A percentile compares a stretch with the other conserved stretches of the same genome.
These are phyloP conservation scores for Dioctria linearis DNA, from an alignment of 2,888 invertebrate genomes.

Conservation along the genomic window DNA sequence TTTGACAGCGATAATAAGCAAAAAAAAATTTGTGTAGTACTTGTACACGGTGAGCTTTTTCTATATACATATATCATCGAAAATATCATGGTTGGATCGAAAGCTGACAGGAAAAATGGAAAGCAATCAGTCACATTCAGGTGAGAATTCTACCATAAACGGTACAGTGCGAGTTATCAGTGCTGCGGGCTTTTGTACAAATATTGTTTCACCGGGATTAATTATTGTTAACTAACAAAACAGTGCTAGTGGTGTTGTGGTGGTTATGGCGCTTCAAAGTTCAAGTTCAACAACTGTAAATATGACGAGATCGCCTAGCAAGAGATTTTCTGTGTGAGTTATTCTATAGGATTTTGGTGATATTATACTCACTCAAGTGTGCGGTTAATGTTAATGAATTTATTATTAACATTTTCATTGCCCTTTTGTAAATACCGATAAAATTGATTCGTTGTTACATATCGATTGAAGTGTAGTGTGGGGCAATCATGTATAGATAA, in stretches of 20 bases:
- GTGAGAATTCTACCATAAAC: slow-evolving; percentile 5
- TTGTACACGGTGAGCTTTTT: too few relatives aligned
- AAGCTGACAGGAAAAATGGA: not conserved
- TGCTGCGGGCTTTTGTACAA: not conserved
- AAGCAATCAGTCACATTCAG: slow-evolving; percentile 16
- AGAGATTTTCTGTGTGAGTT: not conserved
- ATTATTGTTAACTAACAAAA: too few relatives aligned
- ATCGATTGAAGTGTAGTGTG: too few relatives aligned
- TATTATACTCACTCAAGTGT: too few relatives aligned
- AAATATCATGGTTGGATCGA: not conserved
- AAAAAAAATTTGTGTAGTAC: not conserved
- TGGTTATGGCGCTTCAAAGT: slow-evolving; percentile 7
- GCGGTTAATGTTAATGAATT: too few relatives aligned
- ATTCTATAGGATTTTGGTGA: not conserved
- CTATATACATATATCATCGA: not conserved
- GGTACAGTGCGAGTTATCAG: not conserved
- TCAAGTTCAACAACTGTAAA: slow-evolving; percentile 1
- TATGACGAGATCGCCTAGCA: not conserved
- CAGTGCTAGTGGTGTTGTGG: not conserved
- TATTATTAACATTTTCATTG: too few relatives aligned
- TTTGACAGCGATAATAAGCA: not conserved
- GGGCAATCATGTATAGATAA: too few relatives aligned
- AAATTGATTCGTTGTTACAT: too few relatives aligned
- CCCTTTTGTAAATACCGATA: too few relatives aligned
- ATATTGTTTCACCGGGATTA: too few relatives aligned